Evolutionary conservation across 2,113 vertebrate genomes (phyloP).

Genomic region (Plectropomus leopardus): DNA sequence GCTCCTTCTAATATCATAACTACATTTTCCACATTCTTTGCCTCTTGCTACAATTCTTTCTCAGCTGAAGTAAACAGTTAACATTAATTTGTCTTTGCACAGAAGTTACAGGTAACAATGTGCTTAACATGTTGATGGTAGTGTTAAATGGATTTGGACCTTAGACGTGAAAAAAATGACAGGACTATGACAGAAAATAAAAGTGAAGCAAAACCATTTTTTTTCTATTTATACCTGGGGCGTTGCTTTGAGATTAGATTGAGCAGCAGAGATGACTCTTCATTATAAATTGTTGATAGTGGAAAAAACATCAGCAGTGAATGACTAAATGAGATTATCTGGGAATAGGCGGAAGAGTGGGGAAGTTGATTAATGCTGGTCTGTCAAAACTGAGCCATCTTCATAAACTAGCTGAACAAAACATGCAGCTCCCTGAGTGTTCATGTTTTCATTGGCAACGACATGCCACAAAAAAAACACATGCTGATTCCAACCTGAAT

Average conservation of each 20-base stretch:
- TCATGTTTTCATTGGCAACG: conserved; percentile 23
- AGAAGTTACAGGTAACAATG: neutral
- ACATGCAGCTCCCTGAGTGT: conserved; percentile 37
- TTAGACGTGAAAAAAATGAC: conserved; percentile 1
- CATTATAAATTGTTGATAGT: conserved; percentile 78
- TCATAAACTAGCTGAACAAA: conserved; percentile 57
- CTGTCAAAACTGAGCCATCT: conserved; percentile 60
- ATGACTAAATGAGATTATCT: conserved; percentile 78
- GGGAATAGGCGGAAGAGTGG: conserved; percentile 76
- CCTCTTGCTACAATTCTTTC: neutral
- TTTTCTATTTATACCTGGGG: conserved; percentile 66
- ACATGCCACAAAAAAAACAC: conserved; percentile 15
- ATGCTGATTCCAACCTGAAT: neutral
- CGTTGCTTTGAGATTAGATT: conserved; percentile 66
- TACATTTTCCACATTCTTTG: neutral
- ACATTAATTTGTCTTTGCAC: conserved; percentile 11
- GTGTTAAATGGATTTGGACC: neutral
- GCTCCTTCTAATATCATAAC: neutral
- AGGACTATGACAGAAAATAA: neutral
- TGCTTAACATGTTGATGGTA: conserved; percentile 4
- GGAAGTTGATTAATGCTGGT: conserved; percentile 69
- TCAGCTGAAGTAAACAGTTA: neutral
- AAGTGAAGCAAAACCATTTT: neutral
- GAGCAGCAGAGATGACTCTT: conserved; percentile 70
- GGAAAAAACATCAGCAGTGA: conserved; percentile 82